These are phyloP conservation scores for Chauna torquata DNA, from an alignment of 2,113 vertebrate species.

Conservation along the genomic window DNA sequence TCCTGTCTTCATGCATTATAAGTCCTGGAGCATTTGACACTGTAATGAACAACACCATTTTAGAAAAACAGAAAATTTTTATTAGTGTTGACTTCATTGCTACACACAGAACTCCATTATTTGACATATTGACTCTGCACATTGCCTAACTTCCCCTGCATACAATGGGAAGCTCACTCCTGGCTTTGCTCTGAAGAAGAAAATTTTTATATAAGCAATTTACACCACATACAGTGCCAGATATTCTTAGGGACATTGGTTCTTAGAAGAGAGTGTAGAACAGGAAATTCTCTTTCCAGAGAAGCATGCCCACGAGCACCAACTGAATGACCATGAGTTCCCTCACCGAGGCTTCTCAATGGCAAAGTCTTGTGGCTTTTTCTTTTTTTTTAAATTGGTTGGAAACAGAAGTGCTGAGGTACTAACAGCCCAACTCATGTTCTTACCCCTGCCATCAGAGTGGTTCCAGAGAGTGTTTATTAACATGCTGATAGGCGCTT, in stretches of 20 bases:
- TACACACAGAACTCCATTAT: neutral
- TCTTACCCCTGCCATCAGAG: no score
- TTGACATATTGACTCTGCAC: neutral
- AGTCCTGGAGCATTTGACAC: constrained; percentile 9
- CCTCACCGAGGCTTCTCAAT: neutral
- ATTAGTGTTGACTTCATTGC: constrained; percentile 37
- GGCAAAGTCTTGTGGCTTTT: no score
- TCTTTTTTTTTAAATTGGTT: no score
- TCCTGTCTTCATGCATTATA: constrained; percentile 17
- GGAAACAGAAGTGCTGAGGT: no score
- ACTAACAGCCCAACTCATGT: no score
- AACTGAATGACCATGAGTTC: neutral
- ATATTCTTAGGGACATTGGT: neutral
- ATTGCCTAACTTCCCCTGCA: neutral
- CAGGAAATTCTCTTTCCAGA: neutral
- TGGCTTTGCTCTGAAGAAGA: neutral
- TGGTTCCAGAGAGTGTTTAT: no score
- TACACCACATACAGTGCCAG: fast-evolving
- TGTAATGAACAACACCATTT: neutral
- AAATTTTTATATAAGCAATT: neutral
- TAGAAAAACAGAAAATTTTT: constrained; percentile 36
- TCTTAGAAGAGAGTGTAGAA: neutral
- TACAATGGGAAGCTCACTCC: neutral
- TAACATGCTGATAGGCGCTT: no score
- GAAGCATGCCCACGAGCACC: fast-evolving